phyloP scores from a whole-genome alignment of 2,888 invertebrate species.

The Sphaerophoria taeniata region DNA sequence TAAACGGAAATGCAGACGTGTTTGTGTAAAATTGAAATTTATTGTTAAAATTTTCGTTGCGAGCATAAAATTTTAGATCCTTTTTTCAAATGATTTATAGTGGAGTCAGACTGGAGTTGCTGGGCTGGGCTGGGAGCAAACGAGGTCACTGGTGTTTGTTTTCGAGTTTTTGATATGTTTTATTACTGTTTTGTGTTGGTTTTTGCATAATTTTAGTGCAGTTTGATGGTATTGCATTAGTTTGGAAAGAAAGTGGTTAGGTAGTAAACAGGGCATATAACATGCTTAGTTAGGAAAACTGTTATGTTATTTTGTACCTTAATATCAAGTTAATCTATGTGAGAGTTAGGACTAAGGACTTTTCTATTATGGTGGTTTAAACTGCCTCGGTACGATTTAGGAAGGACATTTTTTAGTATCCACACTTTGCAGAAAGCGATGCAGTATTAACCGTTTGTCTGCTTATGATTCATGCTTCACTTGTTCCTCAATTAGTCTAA shows the following conservation, averaged over 20 bases:
- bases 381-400: too few species aligned
- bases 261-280: too few species aligned
- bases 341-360: too few species aligned
- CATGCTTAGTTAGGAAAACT: too few species aligned
- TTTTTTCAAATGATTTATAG: conserved; percentile 60
- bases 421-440: too few species aligned
- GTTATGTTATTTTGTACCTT: too few species aligned
- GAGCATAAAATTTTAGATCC: conserved; percentile 52
- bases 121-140: not conserved
- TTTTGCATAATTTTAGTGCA: conserved; percentile 42
- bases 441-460: too few species aligned
- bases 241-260: not conserved
- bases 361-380: too few species aligned
- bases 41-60: conserved; percentile 64
- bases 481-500: too few species aligned
- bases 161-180: not conserved
- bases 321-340: too few species aligned
- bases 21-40: conserved; percentile 73
- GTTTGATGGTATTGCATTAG: conserved; percentile 35
- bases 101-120: not conserved
- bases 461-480: too few species aligned
- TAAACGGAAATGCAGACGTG: conserved; percentile 53
- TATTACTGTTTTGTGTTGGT: conserved; percentile 14
- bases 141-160: conserved; percentile 32
- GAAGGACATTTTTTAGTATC: too few species aligned